A percentile compares a stretch with the other conserved stretches of the same genome.
phyloP scores from a whole-genome alignment of 2,113 vertebrate genomes.

The Labrus mixtus region DNA sequence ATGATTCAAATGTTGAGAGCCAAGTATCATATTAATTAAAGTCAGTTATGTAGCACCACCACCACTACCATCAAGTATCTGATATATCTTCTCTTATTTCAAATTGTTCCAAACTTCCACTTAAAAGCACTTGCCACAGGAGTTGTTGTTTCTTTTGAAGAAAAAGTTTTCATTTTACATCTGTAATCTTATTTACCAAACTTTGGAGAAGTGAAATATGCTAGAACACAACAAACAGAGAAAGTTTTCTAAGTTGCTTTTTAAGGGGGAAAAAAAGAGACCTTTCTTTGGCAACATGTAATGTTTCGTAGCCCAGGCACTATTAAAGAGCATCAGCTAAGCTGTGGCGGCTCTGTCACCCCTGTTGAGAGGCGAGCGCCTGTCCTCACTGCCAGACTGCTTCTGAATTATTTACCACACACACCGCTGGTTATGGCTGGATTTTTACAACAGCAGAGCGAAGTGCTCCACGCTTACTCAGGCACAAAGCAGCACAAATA shows the following conservation, averaged over 20 bases:
- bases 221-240: not conserved
- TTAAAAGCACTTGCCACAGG: no score
- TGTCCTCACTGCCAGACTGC: conserved; percentile 70
- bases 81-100: not conserved
- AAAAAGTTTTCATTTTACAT: not conserved
- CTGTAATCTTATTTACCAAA: not conserved
- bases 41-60: no score
- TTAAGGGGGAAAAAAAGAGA: conserved; percentile 8
- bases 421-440: conserved; percentile 62
- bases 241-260: conserved; percentile 15
- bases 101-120: not conserved
- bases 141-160: no score
- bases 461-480: conserved; percentile 52
- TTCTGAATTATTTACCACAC: conserved; percentile 81
- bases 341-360: conserved; percentile 65
- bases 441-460: conserved; percentile 67
- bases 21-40: not conserved
- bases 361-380: conserved; percentile 66
- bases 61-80: not conserved
- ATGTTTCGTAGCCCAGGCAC: conserved; percentile 28
- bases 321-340: conserved; percentile 62
- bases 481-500: conserved; percentile 57
- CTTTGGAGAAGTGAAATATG: not conserved
- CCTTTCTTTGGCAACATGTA: not conserved
- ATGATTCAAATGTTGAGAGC: no score